Percentiles rank a stretch among this genome's conserved stretches.
Conservation (phyloP, 2,888 invertebrate genomes). For the Thumatha senex region DNA sequence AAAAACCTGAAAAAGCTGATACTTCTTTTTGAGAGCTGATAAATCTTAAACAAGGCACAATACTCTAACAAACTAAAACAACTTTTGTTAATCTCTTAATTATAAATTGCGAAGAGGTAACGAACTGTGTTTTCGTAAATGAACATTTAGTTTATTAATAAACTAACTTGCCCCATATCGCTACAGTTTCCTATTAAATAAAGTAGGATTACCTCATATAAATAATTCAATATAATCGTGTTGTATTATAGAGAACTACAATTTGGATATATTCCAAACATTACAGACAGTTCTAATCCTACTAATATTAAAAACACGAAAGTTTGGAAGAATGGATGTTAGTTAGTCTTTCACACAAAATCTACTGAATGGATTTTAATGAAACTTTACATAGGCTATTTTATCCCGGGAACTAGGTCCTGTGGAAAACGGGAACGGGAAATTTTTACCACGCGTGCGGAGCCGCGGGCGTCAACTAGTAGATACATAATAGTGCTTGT, state of each 20-base stretch:
- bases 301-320: no score
- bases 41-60: background rate
- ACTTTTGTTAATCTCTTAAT: slow-evolving; percentile 6
- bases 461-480: no score
- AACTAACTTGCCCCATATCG: slow-evolving; percentile 14
- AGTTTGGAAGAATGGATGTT: no score
- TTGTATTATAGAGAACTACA: slow-evolving; percentile 4
- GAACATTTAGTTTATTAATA: slow-evolving; percentile 21
- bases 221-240: slow-evolving; percentile 17
- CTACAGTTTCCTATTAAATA: slow-evolving; percentile 16
- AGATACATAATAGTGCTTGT: no score
- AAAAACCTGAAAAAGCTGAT: no score
- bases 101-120: slow-evolving; percentile 4
- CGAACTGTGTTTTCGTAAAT: slow-evolving; percentile 3
- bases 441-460: no score
- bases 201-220: slow-evolving; percentile 21
- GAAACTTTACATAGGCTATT: no score
- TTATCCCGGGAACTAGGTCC: no score
- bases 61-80: background rate
- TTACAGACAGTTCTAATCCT: slow-evolving; percentile 24
- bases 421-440: no score
- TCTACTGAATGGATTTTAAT: no score
- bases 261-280: slow-evolving; percentile 33
- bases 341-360: no score
- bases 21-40: background rate